Evolutionary conservation across 2,888 invertebrate genomes (phyloP).

Genomic region (Thera britannica): DNA sequence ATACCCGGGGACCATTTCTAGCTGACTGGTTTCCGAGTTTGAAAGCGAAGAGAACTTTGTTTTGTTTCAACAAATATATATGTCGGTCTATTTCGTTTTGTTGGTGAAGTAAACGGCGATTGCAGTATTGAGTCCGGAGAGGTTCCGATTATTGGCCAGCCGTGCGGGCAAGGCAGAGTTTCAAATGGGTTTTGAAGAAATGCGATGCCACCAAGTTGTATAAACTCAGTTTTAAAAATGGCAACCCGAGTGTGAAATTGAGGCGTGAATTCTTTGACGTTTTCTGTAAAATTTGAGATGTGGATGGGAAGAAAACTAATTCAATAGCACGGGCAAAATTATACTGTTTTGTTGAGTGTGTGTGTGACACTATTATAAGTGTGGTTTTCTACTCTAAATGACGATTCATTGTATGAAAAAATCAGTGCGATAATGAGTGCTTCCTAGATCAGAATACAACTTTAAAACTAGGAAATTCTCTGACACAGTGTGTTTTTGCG

Average conservation of each 20-base stretch:
- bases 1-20: constrained; percentile 50
- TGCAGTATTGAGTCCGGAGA: constrained; percentile 37
- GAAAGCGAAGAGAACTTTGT: constrained; percentile 48
- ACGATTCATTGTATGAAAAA: no score
- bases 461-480: no score
- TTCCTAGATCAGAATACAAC: no score
- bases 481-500: no score
- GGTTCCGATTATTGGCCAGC: constrained; percentile 32
- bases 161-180: constrained; percentile 28
- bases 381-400: no score
- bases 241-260: neutral
- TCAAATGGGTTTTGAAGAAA: constrained; percentile 31
- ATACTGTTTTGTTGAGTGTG: no score
- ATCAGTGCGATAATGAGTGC: no score
- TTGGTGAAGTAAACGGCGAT: constrained; percentile 38
- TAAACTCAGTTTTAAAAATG: constrained; percentile 4
- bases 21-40: constrained; percentile 50
- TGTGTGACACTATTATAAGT: no score
- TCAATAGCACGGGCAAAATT: no score
- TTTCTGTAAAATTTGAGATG: neutral
- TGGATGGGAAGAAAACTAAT: no score
- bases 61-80: constrained; percentile 51
- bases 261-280: neutral
- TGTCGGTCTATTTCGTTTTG: constrained; percentile 50
- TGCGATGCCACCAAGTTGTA: constrained; percentile 22